Percentiles rank a stretch among this genome's conserved stretches.
phyloP scores from a whole-genome alignment of 2,797 vertebrate genomes.

The Naso thynnoides region DNA sequence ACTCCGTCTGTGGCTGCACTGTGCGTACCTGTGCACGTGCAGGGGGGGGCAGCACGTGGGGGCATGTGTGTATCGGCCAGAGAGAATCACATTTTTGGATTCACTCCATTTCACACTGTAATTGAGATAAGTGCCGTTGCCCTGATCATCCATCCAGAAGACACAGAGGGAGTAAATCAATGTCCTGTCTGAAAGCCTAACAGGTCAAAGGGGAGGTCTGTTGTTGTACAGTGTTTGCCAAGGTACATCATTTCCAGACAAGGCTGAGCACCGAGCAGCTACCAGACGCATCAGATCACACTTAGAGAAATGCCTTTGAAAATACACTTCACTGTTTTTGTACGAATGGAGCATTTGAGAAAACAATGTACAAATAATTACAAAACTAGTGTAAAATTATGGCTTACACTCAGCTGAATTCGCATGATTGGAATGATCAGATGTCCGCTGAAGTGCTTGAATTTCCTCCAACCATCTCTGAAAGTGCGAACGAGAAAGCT shows the following conservation, averaged over 20 bases:
- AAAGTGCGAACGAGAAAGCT: conserved; percentile 20
- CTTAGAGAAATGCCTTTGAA: neutral
- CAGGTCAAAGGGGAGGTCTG: conserved; percentile 51
- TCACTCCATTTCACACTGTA: conserved; percentile 70
- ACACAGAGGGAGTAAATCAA: conserved; percentile 62
- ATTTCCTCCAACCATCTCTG: conserved; percentile 25
- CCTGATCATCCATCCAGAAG: conserved; percentile 60
- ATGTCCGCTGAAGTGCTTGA: conserved; percentile 35
- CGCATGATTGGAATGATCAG: conserved; percentile 27
- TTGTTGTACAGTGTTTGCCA: conserved; percentile 9
- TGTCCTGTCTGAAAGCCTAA: conserved; percentile 51
- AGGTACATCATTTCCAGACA: conserved; percentile 22
- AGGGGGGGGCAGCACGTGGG: conserved; percentile 9
- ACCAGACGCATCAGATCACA: neutral
- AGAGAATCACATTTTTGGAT: conserved; percentile 57
- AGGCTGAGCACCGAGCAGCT: conserved; percentile 5
- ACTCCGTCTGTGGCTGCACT: conserved; percentile 43
- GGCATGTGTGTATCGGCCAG: conserved; percentile 32
- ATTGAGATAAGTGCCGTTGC: conserved; percentile 67
- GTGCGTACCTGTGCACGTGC: conserved; percentile 30
- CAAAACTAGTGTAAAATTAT: too few relatives aligned
- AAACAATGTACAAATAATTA: conserved; percentile 16
- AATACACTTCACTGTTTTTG: neutral
- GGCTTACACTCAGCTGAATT: conserved; percentile 22
- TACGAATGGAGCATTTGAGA: neutral